These are phyloP conservation scores for Hydrolagus affinis DNA, from an alignment of 2,113 vertebrate genomes.

Conservation along the genomic window DNA sequence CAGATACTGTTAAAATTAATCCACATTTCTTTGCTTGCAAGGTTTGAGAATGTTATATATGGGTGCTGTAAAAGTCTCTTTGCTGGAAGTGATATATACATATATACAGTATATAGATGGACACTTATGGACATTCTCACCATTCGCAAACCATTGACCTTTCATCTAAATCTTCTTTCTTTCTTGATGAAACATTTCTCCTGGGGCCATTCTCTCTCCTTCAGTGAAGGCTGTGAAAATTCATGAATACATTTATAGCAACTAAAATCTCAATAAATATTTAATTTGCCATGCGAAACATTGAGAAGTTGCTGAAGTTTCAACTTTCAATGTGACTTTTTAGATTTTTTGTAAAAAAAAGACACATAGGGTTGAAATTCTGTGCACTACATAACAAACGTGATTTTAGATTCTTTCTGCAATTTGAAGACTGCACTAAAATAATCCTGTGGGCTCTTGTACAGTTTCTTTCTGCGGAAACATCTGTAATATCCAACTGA, in stretches of 20 bases:
- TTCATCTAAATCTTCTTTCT: slow-evolving; percentile 47
- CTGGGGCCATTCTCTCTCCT: slow-evolving; percentile 45
- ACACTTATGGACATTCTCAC: slow-evolving; percentile 60
- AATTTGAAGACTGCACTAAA: no score
- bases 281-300: slow-evolving; percentile 42
- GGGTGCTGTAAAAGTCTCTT: slow-evolving; percentile 39
- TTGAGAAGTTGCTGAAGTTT: background rate
- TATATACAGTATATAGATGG: no score
- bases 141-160: slow-evolving; percentile 50
- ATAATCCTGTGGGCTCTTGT: no score
- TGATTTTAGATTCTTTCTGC: no score
- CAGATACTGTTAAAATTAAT: no score
- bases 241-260: slow-evolving; percentile 53
- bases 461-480: no score
- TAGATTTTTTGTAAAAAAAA: background rate
- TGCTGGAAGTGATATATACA: no score
- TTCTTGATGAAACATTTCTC: slow-evolving; percentile 44
- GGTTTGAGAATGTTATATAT: background rate
- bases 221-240: slow-evolving; percentile 46
- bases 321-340: background rate
- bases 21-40: background rate
- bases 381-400: no score
- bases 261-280: slow-evolving; percentile 53
- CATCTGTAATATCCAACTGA: no score
- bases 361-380: no score